A percentile compares a stretch with the other conserved stretches of the same genome.
phyloP scores from a whole-genome alignment of 2,113 vertebrate genomes.

The Lanius ludovicianus region DNA sequence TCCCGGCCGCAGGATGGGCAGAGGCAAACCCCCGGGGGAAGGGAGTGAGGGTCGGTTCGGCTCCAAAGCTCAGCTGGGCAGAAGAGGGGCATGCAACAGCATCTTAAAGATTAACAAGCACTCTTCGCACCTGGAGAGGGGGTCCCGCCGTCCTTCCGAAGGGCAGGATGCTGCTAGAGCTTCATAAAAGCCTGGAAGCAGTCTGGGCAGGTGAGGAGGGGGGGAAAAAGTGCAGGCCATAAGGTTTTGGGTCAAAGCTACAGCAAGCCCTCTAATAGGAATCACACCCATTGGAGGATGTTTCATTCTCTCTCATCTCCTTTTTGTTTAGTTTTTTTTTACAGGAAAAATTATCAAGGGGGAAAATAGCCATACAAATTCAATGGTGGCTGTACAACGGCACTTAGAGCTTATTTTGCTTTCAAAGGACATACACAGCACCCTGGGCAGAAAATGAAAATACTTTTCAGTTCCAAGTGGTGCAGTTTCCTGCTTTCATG shows the following conservation, averaged over 20 bases:
- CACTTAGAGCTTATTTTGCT: background rate
- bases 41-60: background rate
- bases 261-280: background rate
- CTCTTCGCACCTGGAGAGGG: background rate
- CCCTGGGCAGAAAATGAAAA: background rate
- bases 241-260: background rate
- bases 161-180: background rate
- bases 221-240: too few relatives aligned
- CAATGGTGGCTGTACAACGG: background rate
- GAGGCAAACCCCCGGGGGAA: background rate
- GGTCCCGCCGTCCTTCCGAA: background rate
- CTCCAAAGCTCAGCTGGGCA: background rate
- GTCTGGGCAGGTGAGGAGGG: background rate
- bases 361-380: background rate
- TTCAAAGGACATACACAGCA: background rate
- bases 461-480: background rate
- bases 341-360: background rate
- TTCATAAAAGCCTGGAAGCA: background rate
- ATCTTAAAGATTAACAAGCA: background rate
- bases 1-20: rapidly evolving
- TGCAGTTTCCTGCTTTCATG: background rate
- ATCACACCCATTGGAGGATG: background rate
- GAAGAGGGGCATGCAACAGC: background rate
- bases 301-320: background rate
- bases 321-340: background rate